Percentiles rank a stretch among this genome's conserved stretches.
phyloP scores from a whole-genome alignment of 2,113 vertebrate species.

The Cathartes aura region DNA sequence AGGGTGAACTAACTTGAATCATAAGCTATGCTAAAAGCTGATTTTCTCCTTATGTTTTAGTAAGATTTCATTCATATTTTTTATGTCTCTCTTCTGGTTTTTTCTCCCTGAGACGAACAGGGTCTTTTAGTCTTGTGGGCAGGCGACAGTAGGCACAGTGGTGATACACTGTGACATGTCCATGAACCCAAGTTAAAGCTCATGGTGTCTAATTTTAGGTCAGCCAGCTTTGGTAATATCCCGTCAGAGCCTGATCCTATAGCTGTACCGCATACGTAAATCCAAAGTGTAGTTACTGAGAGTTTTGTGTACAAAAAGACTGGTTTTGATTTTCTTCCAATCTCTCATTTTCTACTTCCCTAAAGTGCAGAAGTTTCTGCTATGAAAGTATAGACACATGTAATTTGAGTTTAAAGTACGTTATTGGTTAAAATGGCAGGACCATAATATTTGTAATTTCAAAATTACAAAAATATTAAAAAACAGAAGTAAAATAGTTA shows the following conservation, averaged over 20 bases:
- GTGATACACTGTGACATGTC: background rate
- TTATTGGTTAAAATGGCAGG: background rate
- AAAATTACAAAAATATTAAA: background rate
- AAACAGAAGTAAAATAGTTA: background rate
- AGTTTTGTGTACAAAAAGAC: background rate
- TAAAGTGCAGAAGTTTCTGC: background rate
- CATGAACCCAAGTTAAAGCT: slow-evolving; percentile 48
- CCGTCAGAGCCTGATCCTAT: background rate
- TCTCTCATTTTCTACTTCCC: background rate
- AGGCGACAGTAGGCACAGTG: background rate
- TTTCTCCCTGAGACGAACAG: background rate
- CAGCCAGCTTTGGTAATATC: slow-evolving; percentile 25
- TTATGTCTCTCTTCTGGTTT: background rate
- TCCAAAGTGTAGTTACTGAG: background rate
- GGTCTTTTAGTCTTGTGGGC: background rate
- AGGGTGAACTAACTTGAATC: background rate
- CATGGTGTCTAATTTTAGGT: slow-evolving; percentile 41
- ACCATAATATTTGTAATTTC: background rate
- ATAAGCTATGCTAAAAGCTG: background rate
- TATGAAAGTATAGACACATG: background rate
- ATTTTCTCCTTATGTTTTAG: background rate
- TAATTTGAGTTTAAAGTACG: background rate
- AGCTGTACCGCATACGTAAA: background rate
- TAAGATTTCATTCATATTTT: background rate
- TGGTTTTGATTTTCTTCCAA: background rate